Conservation (phyloP, 1,140 invertebrate species). For the Drosophila lacteicornis region DNA sequence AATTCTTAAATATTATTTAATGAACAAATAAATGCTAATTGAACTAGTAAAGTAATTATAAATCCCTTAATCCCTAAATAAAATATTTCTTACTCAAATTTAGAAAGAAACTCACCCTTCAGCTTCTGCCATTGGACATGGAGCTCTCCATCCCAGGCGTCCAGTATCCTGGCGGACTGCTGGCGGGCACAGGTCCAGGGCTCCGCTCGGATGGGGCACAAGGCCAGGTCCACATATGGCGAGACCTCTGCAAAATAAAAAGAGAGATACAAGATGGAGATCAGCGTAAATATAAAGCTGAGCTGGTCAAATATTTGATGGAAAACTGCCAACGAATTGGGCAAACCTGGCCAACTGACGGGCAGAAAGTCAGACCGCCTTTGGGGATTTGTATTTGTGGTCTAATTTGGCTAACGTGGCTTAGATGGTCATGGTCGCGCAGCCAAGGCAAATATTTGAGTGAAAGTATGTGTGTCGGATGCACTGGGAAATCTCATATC, state of each 20-base stretch:
- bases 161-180: constrained; percentile 72
- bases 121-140: constrained; percentile 78
- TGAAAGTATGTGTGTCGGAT: constrained; percentile 66
- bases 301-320: constrained; percentile 27
- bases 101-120: constrained; percentile 59
- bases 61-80: not conserved
- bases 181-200: constrained; percentile 81
- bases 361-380: constrained; percentile 3
- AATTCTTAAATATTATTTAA: too few species aligned
- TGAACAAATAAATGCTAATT: too few species aligned
- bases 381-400: constrained; percentile 59
- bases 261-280: constrained; percentile 1
- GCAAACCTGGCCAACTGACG: constrained; percentile 2
- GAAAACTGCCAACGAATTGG: constrained; percentile 30
- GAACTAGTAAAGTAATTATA: too few species aligned
- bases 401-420: constrained; percentile 63
- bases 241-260: constrained; percentile 71
- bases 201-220: constrained; percentile 75
- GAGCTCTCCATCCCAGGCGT: constrained; percentile 74
- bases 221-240: constrained; percentile 76
- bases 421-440: constrained; percentile 54
- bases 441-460: constrained; percentile 74
- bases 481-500: constrained; percentile 15
- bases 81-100: not conserved
- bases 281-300: constrained; percentile 12